Base-by-base conservation (phyloP, 30 jellyfish, hydroid and myxozoan species). In the Aurelia coerulea region DNA sequence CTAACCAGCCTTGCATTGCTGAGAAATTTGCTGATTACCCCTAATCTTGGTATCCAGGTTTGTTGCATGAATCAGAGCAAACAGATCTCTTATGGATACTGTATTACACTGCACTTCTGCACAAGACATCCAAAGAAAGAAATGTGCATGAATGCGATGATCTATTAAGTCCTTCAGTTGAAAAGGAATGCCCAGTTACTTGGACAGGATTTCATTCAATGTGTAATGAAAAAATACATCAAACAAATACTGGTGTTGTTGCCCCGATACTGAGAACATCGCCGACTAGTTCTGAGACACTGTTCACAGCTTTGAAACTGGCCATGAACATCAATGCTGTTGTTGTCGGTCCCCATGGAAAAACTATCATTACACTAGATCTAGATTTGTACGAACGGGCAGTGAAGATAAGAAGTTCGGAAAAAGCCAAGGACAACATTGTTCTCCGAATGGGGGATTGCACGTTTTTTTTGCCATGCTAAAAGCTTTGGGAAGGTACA, bases 371-470 rank as follows among this genome's bases (percentile, higher is more conserved):
- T 23, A 23, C 29, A 23, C 29, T 23, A 23, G 29, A 23, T 23
- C 29, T 23, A 23, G 29, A 78, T 62, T 34, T 78, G 65, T 59
- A 78, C 77, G 88, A 78, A 62, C 88, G 77, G 78, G 78, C 78
- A 58, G 77, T 78, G 39, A 78, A 78, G 77, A 78, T 78, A 59
- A 59, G 66, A 60, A 56, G 66, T 78, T 59, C 88, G 49, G 65
- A 59, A 12, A 34, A 62, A 78, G 42, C 35, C 10, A 78, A 58
- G 14, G 65, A 78, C 65, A 59, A 59, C 78, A 59, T 78, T 58
- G 78, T 78, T 59, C 88, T 78, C 18, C 65, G 88, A 41, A 78
- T 78, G 78, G 78, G 78, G 78, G 88, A 59, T 62, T 14, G 63
- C 65, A 56, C 0, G 62, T 78, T 78, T 78, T 78, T 8, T 78